Percentiles rank a stretch among this genome's conserved stretches.
phyloP scores from a whole-genome alignment of 2,888 invertebrate genomes.

The Ectemnius continuus region DNA sequence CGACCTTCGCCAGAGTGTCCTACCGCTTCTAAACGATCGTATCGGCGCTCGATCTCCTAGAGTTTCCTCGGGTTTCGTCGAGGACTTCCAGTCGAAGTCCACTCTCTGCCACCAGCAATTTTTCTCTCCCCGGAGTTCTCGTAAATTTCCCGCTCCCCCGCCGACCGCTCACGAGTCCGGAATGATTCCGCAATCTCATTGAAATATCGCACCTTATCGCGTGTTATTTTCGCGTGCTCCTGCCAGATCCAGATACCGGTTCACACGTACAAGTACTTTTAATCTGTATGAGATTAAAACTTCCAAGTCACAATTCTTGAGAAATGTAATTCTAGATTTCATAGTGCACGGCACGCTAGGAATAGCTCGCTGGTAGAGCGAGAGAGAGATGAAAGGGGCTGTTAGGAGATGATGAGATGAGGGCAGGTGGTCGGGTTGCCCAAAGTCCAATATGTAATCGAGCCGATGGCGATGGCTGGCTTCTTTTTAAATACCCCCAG shows the following conservation, averaged over 20 bases:
- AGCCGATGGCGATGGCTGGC: neutral
- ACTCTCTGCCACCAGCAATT: conserved; percentile 44
- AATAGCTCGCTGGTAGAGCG: neutral
- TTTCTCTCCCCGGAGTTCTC: conserved; percentile 15
- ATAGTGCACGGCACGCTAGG: neutral
- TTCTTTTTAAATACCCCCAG: conserved; percentile 65
- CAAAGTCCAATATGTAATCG: neutral
- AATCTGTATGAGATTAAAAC: too few species aligned
- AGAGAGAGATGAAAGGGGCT: neutral
- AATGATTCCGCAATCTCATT: too few species aligned
- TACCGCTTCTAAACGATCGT: conserved; percentile 59
- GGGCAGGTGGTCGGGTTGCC: neutral
- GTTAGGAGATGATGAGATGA: neutral
- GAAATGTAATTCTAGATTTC: too few species aligned
- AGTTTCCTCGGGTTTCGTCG: conserved; percentile 39
- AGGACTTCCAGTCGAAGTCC: conserved; percentile 38
- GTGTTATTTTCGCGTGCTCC: too few species aligned
- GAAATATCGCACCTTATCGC: too few species aligned
- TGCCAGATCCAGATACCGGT: too few species aligned
- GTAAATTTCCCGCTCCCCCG: neutral
- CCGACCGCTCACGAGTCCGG: too few species aligned
- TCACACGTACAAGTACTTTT: too few species aligned
- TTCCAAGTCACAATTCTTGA: too few species aligned
- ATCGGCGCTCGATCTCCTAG: conserved; percentile 56
- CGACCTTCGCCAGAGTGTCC: conserved; percentile 33